phyloP scores from a whole-genome alignment of 2,888 invertebrate genomes.

The Sphecodes monilicornis region DNA sequence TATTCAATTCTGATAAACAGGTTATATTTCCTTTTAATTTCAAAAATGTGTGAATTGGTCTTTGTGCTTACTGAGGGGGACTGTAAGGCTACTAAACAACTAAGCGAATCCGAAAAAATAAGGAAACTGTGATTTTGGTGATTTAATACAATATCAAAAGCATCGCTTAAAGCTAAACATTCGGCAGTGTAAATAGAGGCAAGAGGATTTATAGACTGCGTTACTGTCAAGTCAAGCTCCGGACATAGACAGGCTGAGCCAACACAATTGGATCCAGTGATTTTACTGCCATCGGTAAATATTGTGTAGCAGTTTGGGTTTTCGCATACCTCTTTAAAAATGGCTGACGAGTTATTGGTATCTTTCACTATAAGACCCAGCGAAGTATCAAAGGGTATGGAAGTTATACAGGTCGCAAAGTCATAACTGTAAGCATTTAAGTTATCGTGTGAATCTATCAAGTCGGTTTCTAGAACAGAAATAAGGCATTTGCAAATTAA shows the following conservation, averaged over 20 bases:
- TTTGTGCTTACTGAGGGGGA: background rate
- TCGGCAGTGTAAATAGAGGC: slow-evolving; percentile 12
- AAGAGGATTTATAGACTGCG: background rate
- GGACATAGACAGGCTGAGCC: slow-evolving; percentile 12
- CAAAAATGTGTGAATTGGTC: too few species aligned
- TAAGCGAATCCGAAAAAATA: background rate
- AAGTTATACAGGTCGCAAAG: background rate
- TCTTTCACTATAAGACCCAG: background rate
- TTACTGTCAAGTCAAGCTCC: background rate
- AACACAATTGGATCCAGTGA: background rate
- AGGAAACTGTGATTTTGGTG: background rate
- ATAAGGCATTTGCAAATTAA: background rate
- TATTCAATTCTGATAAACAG: too few species aligned
- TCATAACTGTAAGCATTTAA: background rate
- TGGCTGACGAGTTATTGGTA: background rate
- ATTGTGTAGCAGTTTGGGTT: background rate
- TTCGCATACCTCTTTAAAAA: background rate
- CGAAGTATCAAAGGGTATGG: background rate
- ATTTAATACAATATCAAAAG: background rate
- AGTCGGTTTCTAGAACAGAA: background rate
- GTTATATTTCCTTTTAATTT: too few species aligned
- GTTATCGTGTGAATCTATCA: background rate
- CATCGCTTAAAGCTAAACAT: slow-evolving; percentile 10
- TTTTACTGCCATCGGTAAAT: slow-evolving; percentile 20
- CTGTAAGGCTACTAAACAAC: background rate